These are phyloP conservation scores for Oscheius onirici DNA, from an alignment of 2,888 invertebrate species.

Conservation along the genomic window DNA sequence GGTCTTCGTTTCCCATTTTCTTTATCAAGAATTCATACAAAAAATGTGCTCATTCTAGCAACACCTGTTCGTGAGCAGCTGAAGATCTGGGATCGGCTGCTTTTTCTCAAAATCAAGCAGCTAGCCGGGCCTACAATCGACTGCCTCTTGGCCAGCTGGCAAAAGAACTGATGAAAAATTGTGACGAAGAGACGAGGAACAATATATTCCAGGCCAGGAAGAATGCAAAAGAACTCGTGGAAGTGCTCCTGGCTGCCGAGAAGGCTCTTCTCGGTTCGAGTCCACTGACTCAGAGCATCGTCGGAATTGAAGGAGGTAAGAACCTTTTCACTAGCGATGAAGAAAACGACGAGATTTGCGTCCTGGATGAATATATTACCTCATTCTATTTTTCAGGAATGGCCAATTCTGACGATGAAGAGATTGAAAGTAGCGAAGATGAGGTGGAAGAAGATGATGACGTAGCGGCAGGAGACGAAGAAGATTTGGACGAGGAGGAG, in stretches of 20 bases:
- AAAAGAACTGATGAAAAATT: slow-evolving; percentile 41
- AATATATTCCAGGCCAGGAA: slow-evolving; percentile 41
- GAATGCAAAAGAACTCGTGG: slow-evolving; percentile 47
- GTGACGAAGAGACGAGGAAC: slow-evolving; percentile 46
- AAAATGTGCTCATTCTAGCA: slow-evolving; percentile 36
- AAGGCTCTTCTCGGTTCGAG: slow-evolving; percentile 20
- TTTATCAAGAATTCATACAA: background rate
- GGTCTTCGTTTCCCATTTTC: background rate
- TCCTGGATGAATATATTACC: background rate
- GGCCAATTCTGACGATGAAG: slow-evolving; percentile 58
- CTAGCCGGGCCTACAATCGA: slow-evolving; percentile 56
- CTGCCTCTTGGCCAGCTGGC: slow-evolving; percentile 57
- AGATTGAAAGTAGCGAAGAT: slow-evolving; percentile 66
- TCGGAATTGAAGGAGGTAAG: slow-evolving; percentile 23
- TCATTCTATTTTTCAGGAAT: slow-evolving; percentile 2
- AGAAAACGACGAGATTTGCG: too few species aligned
- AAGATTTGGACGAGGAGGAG: slow-evolving; percentile 19
- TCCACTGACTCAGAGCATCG: slow-evolving; percentile 22
- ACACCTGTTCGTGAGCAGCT: slow-evolving; percentile 52
- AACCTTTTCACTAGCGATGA: background rate
- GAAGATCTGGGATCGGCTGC: slow-evolving; percentile 61
- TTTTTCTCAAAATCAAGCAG: slow-evolving; percentile 58
- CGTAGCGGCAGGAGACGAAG: slow-evolving; percentile 27
- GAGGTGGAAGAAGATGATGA: slow-evolving; percentile 45
- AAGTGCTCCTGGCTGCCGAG: slow-evolving; percentile 34